Evolutionary conservation across 2,113 vertebrate genomes (phyloP).

Genomic region (Thryonomys swinderianus): DNA sequence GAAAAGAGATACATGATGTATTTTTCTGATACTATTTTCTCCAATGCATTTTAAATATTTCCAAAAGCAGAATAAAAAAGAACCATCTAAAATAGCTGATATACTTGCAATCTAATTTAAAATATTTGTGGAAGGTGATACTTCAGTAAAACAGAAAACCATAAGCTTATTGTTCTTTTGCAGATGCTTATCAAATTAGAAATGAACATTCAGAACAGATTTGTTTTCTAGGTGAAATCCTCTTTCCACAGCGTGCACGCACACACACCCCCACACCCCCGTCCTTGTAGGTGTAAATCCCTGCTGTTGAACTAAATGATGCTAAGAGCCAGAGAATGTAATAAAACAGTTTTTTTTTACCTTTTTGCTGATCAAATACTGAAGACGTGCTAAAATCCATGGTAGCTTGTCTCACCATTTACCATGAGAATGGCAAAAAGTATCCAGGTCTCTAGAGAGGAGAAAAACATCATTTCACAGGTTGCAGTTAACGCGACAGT

Average conservation of each 20-base stretch:
- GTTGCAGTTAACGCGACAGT: slow-evolving; percentile 57
- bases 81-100: not conserved
- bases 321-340: slow-evolving; percentile 28
- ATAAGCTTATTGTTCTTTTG: slow-evolving; percentile 27
- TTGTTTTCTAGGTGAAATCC: slow-evolving; percentile 28
- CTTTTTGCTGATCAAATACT: slow-evolving; percentile 93
- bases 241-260: not conserved
- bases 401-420: slow-evolving; percentile 78
- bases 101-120: not conserved
- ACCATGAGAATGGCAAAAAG: slow-evolving; percentile 69
- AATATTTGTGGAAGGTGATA: not conserved
- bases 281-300: slow-evolving; percentile 23
- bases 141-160: not conserved
- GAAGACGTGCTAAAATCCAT: slow-evolving; percentile 94
- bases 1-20: not conserved
- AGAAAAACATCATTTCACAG: slow-evolving; percentile 53
- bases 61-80: slow-evolving; percentile 1
- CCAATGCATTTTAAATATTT: not conserved
- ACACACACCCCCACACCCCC: not conserved
- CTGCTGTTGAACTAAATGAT: not conserved
- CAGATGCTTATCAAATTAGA: slow-evolving; percentile 29
- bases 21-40: slow-evolving; percentile 19
- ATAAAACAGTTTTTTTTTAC: slow-evolving; percentile 81
- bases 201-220: slow-evolving; percentile 27
- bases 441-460: slow-evolving; percentile 71